These are phyloP conservation scores for Diorhabda sublineata DNA, from an alignment of 1,140 invertebrate genomes.

Conservation along the genomic window DNA sequence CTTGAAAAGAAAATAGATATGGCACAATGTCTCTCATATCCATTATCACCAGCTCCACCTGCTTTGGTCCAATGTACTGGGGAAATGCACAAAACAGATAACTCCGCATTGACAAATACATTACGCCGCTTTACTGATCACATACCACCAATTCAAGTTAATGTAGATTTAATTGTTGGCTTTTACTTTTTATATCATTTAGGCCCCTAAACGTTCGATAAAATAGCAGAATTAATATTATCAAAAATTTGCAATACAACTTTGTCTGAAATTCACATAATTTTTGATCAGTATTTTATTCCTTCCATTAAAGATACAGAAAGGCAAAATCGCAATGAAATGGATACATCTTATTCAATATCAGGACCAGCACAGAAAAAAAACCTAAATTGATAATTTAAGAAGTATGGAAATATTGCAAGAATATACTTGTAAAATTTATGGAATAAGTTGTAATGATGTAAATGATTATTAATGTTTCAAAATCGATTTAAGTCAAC, in stretches of 20 bases:
- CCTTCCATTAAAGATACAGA: slow-evolving; percentile 41
- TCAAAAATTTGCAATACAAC: slow-evolving; percentile 2
- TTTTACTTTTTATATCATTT: slow-evolving; percentile 31
- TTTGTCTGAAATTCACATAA: slow-evolving; percentile 27
- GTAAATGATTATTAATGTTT: slow-evolving; percentile 25
- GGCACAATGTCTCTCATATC: slow-evolving; percentile 30
- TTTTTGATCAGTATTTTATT: slow-evolving; percentile 40
- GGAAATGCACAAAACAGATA: slow-evolving; percentile 34
- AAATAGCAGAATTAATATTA: no score
- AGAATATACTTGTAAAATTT: no score
- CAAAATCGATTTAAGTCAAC: no score
- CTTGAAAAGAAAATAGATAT: slow-evolving; percentile 34
- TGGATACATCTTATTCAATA: slow-evolving; percentile 35
- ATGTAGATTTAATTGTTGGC: slow-evolving; percentile 36
- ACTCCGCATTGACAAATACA: slow-evolving; percentile 27
- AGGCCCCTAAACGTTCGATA: no score
- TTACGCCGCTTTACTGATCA: slow-evolving; percentile 18
- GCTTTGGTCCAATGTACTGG: slow-evolving; percentile 32
- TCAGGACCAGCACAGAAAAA: slow-evolving; percentile 31
- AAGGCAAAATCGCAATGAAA: slow-evolving; percentile 27
- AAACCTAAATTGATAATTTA: slow-evolving; percentile 23
- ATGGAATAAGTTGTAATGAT: slow-evolving; percentile 23
- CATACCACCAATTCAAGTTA: slow-evolving; percentile 20
- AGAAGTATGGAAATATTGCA: no score
- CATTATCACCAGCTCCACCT: slow-evolving; percentile 34